Evolutionary conservation across 2,888 invertebrate species (phyloP).

Genomic region (Drepanosiphum platanoidis): DNA sequence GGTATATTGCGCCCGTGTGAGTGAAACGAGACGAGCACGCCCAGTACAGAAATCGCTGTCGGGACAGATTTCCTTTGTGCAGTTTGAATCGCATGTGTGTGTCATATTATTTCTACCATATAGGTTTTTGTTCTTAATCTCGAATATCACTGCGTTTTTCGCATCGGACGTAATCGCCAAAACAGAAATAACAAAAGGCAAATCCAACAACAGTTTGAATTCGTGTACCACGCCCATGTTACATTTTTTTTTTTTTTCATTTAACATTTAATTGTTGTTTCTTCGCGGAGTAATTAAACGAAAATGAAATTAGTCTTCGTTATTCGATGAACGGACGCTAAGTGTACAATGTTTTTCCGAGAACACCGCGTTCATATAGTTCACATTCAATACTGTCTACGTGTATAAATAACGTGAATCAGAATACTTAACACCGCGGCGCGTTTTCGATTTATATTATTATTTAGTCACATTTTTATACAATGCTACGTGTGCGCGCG

Average conservation of each 20-base stretch:
- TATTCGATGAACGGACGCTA: not conserved
- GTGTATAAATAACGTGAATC: not conserved
- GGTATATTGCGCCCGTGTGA: not conserved
- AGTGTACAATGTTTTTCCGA: not conserved
- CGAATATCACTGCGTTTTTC: not conserved
- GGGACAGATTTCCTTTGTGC: not conserved
- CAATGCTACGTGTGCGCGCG: not conserved
- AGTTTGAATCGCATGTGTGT: not conserved
- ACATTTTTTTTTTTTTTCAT: too few species aligned
- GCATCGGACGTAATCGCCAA: not conserved
- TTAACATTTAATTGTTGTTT: not conserved
- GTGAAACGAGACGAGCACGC: not conserved
- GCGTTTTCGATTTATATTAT: not conserved
- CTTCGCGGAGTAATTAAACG: not conserved
- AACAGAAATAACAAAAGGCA: not conserved
- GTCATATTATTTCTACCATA: not conserved
- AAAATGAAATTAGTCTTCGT: not conserved
- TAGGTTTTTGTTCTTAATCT: not conserved
- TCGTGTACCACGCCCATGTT: not conserved
- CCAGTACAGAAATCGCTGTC: not conserved
- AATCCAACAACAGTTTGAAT: not conserved
- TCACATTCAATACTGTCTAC: too few species aligned
- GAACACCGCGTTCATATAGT: not conserved
- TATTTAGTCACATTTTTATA: not conserved
- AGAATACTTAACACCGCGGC: not conserved